phyloP scores from a whole-genome alignment of 2,113 vertebrate species.

The Numenius arquata region DNA sequence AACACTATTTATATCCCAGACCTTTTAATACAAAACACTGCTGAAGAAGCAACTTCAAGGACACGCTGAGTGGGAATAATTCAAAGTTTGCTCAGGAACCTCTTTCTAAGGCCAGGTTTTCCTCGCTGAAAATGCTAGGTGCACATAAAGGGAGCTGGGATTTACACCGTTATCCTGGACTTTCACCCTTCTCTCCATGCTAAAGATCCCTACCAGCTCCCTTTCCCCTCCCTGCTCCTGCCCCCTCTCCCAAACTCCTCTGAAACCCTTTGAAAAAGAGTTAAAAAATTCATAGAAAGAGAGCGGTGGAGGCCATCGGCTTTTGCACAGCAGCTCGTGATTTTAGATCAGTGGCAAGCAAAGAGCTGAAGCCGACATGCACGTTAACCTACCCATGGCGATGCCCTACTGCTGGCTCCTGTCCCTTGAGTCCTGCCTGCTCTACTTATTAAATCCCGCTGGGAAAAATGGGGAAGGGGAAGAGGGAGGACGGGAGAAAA shows the following conservation, averaged over 20 bases:
- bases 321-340: background rate
- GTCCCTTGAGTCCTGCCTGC: background rate
- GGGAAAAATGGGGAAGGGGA: background rate
- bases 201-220: background rate
- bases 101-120: background rate
- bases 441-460: background rate
- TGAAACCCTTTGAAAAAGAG: background rate
- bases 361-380: background rate
- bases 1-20: background rate
- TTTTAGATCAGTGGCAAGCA: background rate
- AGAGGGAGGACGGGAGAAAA: background rate
- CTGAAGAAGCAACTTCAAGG: background rate
- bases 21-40: background rate
- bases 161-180: accelerated
- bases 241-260: background rate
- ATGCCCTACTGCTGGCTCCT: background rate
- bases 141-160: accelerated
- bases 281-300: background rate
- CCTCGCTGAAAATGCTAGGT: background rate
- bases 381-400: accelerated
- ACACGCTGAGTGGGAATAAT: background rate
- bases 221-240: background rate
- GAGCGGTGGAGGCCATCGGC: accelerated
- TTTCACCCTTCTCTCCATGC: background rate
- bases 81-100: background rate